Evolutionary conservation across 1,140 invertebrate species (phyloP).

Genomic region (Megathymus violae): DNA sequence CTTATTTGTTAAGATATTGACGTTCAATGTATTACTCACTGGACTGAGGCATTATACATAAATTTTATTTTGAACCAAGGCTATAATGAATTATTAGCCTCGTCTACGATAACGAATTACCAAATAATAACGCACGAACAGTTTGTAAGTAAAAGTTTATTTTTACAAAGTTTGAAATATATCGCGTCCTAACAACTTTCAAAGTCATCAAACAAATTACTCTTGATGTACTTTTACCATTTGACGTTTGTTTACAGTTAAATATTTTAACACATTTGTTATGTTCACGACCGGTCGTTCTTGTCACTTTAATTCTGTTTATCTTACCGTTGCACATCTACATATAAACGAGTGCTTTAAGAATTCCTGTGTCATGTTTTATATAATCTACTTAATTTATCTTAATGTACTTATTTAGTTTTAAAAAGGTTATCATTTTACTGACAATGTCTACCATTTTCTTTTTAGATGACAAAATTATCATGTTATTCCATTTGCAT

Average conservation of each 20-base stretch:
- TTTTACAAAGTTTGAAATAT: background rate
- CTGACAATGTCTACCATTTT: too few relatives aligned
- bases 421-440: background rate
- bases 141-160: constrained; percentile 11
- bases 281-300: constrained; percentile 18
- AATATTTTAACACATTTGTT: constrained; percentile 32
- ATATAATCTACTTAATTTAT: background rate
- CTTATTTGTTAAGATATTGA: too few relatives aligned
- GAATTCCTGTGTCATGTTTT: background rate
- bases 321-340: constrained; percentile 30
- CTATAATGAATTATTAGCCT: too few relatives aligned
- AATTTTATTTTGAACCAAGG: too few relatives aligned
- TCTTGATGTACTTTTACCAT: constrained; percentile 28
- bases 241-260: constrained; percentile 26
- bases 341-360: constrained; percentile 34
- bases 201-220: constrained; percentile 24
- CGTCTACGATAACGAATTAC: too few relatives aligned
- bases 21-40: too few relatives aligned
- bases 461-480: too few relatives aligned
- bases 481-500: too few relatives aligned
- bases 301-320: constrained; percentile 37
- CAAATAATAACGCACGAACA: constrained; percentile 1
- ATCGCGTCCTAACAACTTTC: constrained; percentile 25
- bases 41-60: too few relatives aligned
- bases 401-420: constrained; percentile 8